A percentile compares a stretch with the other conserved stretches of the same genome.
These are phyloP conservation scores for Aratinga solstitialis DNA, from an alignment of 2,797 vertebrate genomes.

Conservation along the genomic window DNA sequence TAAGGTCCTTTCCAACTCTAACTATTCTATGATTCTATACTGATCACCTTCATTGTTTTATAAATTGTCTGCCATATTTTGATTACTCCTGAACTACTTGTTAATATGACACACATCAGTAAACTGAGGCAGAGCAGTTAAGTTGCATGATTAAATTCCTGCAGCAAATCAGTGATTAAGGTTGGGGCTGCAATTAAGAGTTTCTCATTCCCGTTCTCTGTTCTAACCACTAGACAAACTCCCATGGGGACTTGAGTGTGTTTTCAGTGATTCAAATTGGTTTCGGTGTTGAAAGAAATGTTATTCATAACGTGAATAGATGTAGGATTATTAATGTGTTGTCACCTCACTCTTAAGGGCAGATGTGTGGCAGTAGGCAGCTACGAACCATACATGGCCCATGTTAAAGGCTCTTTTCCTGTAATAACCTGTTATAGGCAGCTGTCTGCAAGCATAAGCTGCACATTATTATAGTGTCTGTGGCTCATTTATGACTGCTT, in stretches of 20 bases:
- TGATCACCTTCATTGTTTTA: not conserved
- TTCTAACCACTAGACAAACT: not conserved
- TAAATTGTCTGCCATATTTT: not conserved
- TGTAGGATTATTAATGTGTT: not conserved
- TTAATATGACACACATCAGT: not conserved
- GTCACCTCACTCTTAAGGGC: not conserved
- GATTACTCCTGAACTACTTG: not conserved
- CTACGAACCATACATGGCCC: not conserved
- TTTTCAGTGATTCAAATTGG: not conserved
- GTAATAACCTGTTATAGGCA: not conserved
- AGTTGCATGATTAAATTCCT: not conserved
- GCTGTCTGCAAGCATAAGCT: not conserved
- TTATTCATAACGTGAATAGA: not conserved
- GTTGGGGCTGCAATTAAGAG: not conserved
- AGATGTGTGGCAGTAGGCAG: not conserved
- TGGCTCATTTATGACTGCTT: conserved; percentile 4
- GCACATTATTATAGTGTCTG: not conserved
- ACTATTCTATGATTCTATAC: not conserved
- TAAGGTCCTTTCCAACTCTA: not conserved
- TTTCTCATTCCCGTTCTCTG: not conserved
- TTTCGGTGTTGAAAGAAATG: not conserved
- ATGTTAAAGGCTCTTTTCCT: not conserved
- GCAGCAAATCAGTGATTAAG: not conserved
- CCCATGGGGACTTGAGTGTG: not conserved
- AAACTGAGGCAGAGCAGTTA: not conserved